Conservation (phyloP, 2,888 invertebrate genomes). For the Drosophila planitibia region DNA sequence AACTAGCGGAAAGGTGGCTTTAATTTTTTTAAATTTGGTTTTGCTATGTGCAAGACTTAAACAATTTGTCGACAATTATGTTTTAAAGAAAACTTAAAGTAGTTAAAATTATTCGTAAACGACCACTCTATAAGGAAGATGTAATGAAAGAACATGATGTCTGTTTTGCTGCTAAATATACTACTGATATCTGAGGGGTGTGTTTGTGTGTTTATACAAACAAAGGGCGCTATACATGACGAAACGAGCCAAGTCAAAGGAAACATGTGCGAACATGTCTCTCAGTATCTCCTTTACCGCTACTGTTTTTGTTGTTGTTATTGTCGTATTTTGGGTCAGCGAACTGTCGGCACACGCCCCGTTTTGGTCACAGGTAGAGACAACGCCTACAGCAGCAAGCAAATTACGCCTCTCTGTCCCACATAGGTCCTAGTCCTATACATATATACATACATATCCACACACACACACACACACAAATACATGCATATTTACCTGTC, state of each 20-base stretch:
- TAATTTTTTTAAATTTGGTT: background rate
- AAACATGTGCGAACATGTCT: constrained; percentile 37
- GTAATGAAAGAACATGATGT: background rate
- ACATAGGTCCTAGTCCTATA: background rate
- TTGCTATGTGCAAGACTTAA: too few species aligned
- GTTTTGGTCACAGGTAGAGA: constrained; percentile 35
- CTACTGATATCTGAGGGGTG: background rate
- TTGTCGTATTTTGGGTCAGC: constrained; percentile 41
- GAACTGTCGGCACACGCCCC: constrained; percentile 40
- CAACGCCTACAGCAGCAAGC: background rate
- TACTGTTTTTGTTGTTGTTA: constrained; percentile 9
- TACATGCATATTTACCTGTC: constrained; percentile 3
- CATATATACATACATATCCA: background rate
- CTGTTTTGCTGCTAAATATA: background rate
- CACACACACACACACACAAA: background rate
- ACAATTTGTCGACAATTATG: too few species aligned
- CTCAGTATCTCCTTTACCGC: constrained; percentile 1
- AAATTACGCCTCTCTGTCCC: background rate
- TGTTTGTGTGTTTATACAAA: background rate
- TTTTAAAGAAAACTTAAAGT: background rate
- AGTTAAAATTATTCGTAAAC: background rate
- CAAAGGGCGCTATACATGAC: background rate
- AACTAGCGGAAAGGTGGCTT: background rate
- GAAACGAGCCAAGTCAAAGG: constrained; percentile 9
- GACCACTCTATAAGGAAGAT: background rate